A percentile compares a stretch with the other conserved stretches of the same genome.
phyloP scores from a whole-genome alignment of 2,888 invertebrate genomes.

The Hylaea fasciaria region DNA sequence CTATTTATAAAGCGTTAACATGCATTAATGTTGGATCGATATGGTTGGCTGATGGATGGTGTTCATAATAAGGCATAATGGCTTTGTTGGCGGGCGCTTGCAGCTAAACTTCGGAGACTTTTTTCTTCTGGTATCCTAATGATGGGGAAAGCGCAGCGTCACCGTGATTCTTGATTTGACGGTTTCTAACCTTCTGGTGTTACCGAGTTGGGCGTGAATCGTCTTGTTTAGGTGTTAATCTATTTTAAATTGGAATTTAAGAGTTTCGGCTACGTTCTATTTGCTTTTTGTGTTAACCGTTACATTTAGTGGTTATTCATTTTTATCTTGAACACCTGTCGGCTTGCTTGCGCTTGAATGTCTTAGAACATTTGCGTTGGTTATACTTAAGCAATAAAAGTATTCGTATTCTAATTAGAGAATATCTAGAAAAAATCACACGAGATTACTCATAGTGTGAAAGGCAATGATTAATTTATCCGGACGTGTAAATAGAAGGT shows the following conservation, averaged over 20 bases:
- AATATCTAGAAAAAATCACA: too few relatives aligned
- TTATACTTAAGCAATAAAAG: not conserved
- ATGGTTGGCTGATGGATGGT: constrained; percentile 82
- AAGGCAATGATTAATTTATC: too few relatives aligned
- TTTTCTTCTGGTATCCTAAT: constrained; percentile 76
- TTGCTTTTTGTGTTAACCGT: constrained; percentile 44
- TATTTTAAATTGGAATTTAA: constrained; percentile 68
- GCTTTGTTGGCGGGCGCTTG: constrained; percentile 81
- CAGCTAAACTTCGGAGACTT: constrained; percentile 73
- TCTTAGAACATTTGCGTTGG: not conserved
- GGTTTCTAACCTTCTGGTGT: constrained; percentile 74
- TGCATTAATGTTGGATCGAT: constrained; percentile 83
- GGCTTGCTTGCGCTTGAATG: not conserved
- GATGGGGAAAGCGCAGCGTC: constrained; percentile 76
- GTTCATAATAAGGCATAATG: constrained; percentile 83
- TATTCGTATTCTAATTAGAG: too few relatives aligned
- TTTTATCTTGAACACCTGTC: constrained; percentile 21
- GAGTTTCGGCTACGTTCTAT: constrained; percentile 47
- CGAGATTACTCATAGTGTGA: too few relatives aligned
- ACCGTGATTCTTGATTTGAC: constrained; percentile 73
- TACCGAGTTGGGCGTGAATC: constrained; percentile 62
- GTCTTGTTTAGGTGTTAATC: constrained; percentile 70
- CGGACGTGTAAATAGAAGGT: not conserved
- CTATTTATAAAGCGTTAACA: constrained; percentile 84
- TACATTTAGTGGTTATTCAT: constrained; percentile 23